A percentile compares a stretch with the other conserved stretches of the same genome.
Conservation (phyloP, 2,797 vertebrate genomes). For the Phrynocephalus vlangalii region DNA sequence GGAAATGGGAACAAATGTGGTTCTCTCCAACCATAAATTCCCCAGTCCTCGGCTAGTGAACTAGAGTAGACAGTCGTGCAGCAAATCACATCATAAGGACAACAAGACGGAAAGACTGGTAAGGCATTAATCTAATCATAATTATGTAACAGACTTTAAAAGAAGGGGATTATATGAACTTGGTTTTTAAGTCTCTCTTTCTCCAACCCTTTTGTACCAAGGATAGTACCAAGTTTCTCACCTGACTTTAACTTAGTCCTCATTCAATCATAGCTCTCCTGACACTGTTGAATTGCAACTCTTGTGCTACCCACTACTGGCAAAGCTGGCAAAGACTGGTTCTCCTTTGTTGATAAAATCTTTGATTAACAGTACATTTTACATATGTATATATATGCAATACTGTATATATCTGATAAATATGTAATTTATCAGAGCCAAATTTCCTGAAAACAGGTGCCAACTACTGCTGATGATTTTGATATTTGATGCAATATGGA, state of each 20-base stretch:
- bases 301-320: not conserved
- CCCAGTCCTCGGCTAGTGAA: not conserved
- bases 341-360: not conserved
- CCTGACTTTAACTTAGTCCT: not conserved
- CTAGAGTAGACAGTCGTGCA: not conserved
- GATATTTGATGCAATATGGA: too few relatives aligned
- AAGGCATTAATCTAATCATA: not conserved
- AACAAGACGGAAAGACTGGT: not conserved
- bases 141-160: constrained; percentile 8
- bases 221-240: not conserved
- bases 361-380: too few relatives aligned
- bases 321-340: not conserved
- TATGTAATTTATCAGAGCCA: not conserved
- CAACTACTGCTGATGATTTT: too few relatives aligned
- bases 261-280: not conserved
- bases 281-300: not conserved
- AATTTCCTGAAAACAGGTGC: not conserved
- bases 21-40: not conserved
- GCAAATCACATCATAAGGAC: not conserved
- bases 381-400: too few relatives aligned
- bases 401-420: too few relatives aligned
- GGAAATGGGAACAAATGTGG: not conserved
- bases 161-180: not conserved
- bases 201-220: not conserved
- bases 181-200: not conserved